phyloP scores from a whole-genome alignment of 2,797 vertebrate species.

The Catharus ustulatus region DNA sequence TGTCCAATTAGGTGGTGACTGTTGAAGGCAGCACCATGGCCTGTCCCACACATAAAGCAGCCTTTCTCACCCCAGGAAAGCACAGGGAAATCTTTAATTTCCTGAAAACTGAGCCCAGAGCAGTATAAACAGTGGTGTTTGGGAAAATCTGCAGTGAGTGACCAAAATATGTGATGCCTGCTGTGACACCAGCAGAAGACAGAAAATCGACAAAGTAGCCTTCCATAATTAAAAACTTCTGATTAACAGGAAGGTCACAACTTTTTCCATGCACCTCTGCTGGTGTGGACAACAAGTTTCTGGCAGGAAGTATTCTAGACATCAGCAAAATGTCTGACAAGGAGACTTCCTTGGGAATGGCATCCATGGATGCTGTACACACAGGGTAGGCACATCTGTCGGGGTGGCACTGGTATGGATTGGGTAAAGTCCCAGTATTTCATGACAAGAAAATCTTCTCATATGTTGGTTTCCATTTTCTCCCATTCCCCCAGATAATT shows the following conservation, averaged over 20 bases:
- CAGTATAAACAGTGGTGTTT: background rate
- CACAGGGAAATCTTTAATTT: background rate
- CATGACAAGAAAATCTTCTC: background rate
- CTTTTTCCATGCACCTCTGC: background rate
- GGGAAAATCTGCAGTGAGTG: background rate
- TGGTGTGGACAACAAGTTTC: background rate
- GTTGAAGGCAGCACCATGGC: background rate
- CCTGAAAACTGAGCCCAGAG: background rate
- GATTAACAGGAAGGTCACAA: background rate
- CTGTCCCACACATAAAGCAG: rapidly evolving
- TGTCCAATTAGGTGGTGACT: rapidly evolving
- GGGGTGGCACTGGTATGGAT: background rate
- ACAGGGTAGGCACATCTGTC: background rate
- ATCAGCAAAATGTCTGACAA: background rate
- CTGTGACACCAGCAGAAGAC: background rate
- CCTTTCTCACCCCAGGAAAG: background rate
- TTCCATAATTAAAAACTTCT: background rate
- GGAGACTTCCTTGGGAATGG: background rate
- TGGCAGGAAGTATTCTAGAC: background rate
- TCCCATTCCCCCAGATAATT: background rate
- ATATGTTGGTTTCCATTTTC: background rate
- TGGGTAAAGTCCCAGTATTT: background rate
- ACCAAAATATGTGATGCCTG: background rate
- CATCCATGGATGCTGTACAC: background rate
- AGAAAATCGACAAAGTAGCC: background rate